Base-by-base conservation (phyloP, 2,888 invertebrate species). In the Sipha maydis region DNA sequence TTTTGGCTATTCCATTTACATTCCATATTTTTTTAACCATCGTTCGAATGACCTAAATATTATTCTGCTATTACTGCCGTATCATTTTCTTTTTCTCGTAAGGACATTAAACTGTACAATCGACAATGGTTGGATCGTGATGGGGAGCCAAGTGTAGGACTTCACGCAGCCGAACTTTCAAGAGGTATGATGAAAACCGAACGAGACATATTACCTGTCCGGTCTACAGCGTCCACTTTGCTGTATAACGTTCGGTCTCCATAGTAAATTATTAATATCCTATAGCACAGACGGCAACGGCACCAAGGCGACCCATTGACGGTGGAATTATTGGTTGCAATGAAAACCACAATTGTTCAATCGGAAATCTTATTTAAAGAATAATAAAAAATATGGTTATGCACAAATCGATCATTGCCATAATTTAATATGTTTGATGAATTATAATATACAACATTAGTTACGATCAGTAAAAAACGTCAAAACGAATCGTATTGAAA, bases 181-280 rank as follows among this genome's bases (percentile, higher is more conserved):
- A 77, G 85, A 85, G 77, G 77, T 85, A 85, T 69, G 67, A 54
- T 77, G 48, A n/a, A 85, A 77, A 77, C 67, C 77, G 67, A 85
- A 48, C 67, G 69, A 11, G 77, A 85, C 48, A 48, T 77, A 77
- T 77, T 77, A 77, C 77, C 85, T 67, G 77, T 77, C 67, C 67
- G 48, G 19, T 34, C 67, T 31, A 1, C 67, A 77, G 11, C 31
- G 28, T 31, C 56, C 75, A 21, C 54, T 34, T 54, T 7, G 21
- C 28, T 38, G 61, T 67, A 11, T 56, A 75, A 67, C 31, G 77
- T 85, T 77, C 67, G 67, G 48, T 77, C 77, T 48, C 48, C 17
- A n/a, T 56, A 56, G 77, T 77, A 85, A 48, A 85, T 85, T 85
- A 77, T 85, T 85, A 85, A 82, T 48, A 80, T 84, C 19, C 48